These are phyloP conservation scores for Oeneis ivallda DNA, from an alignment of 2,888 invertebrate species.

Conservation along the genomic window DNA sequence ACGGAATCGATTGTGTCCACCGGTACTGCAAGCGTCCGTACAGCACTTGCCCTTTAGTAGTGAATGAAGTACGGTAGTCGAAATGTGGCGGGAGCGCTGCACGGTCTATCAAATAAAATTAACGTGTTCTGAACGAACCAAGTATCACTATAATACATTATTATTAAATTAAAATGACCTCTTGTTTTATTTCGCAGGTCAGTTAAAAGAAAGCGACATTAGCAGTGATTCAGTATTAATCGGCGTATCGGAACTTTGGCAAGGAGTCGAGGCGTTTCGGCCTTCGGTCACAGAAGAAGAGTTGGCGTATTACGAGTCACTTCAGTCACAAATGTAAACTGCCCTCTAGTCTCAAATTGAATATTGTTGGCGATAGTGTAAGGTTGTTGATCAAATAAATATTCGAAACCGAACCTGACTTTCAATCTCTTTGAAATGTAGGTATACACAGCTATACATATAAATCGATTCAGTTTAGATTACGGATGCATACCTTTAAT, in stretches of 20 bases:
- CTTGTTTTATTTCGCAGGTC: constrained; percentile 61
- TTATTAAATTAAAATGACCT: neutral
- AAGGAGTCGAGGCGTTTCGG: constrained; percentile 83
- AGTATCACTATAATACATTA: too few species aligned
- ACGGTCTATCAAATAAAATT: too few species aligned
- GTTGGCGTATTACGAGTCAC: constrained; percentile 84
- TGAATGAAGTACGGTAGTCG: too few species aligned
- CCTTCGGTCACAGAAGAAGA: constrained; percentile 88
- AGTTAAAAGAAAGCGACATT: constrained; percentile 73
- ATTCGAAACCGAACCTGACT: neutral
- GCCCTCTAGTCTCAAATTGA: neutral
- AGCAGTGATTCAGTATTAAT: constrained; percentile 82
- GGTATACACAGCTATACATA: too few species aligned
- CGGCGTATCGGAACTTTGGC: constrained; percentile 83
- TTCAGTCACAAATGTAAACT: constrained; percentile 62
- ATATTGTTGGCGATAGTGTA: neutral
- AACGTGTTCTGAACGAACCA: too few species aligned
- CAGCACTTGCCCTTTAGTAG: too few species aligned
- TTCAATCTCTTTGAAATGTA: too few species aligned
- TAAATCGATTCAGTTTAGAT: too few species aligned
- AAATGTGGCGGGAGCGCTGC: too few species aligned
- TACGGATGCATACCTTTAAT: too few species aligned
- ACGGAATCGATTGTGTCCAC: too few species aligned
- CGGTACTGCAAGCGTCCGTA: too few species aligned
- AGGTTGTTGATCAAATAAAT: neutral